Percentiles rank a stretch among this genome's conserved stretches.
These are phyloP conservation scores for Lepidostoma basale DNA, from an alignment of 1,140 invertebrate genomes.

Conservation along the genomic window DNA sequence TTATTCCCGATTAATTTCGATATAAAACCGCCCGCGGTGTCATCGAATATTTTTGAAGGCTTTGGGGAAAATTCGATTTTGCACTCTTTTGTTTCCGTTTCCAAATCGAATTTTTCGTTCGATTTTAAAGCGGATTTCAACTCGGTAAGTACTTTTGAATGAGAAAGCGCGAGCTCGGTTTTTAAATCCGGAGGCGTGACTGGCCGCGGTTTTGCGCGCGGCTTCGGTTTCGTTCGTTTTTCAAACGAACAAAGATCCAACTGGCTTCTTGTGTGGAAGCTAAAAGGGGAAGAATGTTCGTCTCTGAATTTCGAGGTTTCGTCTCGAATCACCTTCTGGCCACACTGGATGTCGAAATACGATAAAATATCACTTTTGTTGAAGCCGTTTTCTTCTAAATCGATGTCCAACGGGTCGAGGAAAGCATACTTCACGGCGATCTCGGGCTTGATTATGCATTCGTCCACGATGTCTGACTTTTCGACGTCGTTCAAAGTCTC, in stretches of 20 bases:
- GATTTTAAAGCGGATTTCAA: constrained; percentile 58
- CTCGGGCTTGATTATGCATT: constrained; percentile 78
- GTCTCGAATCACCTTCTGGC: constrained; percentile 55
- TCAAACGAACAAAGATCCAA: constrained; percentile 68
- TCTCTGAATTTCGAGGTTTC: constrained; percentile 68
- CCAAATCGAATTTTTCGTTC: constrained; percentile 47
- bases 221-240: constrained; percentile 45
- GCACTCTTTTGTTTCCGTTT: background rate
- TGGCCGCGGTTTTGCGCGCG: background rate
- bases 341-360: constrained; percentile 58
- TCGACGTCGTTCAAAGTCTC: constrained; percentile 68
- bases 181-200: constrained; percentile 48
- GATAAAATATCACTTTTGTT: constrained; percentile 56
- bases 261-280: constrained; percentile 79
- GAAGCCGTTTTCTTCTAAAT: constrained; percentile 52
- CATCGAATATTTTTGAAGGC: constrained; percentile 20
- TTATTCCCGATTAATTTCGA: constrained; percentile 58
- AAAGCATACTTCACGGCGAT: constrained; percentile 71
- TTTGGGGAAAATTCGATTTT: constrained; percentile 30
- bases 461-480: constrained; percentile 74
- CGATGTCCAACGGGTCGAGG: constrained; percentile 55
- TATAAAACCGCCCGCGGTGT: constrained; percentile 50
- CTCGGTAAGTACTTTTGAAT: constrained; percentile 59
- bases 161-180: constrained; percentile 55
- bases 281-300: constrained; percentile 80